Percentiles rank a stretch among this genome's conserved stretches.
phyloP scores from a whole-genome alignment of 2,888 invertebrate species.

The Drepanosiphum platanoidis region DNA sequence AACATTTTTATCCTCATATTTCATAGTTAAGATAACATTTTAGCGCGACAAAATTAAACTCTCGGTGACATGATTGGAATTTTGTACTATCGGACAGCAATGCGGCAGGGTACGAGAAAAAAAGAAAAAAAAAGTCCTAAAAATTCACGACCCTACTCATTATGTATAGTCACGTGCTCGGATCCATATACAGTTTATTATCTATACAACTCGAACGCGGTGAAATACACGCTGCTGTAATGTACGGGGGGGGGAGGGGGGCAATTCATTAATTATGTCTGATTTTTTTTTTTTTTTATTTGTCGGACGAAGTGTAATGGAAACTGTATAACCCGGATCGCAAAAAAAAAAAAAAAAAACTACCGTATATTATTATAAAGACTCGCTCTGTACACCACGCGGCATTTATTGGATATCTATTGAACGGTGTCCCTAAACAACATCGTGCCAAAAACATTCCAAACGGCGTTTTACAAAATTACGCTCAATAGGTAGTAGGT shows the following conservation, averaged over 20 bases:
- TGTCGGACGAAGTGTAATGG: background rate
- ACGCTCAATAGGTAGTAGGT: too few species aligned
- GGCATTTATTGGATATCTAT: too few species aligned
- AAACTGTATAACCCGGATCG: background rate
- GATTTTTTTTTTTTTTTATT: slow-evolving; percentile 3
- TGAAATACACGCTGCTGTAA: background rate
- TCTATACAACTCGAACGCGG: slow-evolving; percentile 1
- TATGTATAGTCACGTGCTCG: slow-evolving; percentile 10
- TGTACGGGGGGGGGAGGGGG: too few species aligned
- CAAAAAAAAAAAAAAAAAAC: too few species aligned
- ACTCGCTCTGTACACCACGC: too few species aligned
- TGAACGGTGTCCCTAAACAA: background rate
- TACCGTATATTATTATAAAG: too few species aligned
- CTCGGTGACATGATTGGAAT: background rate
- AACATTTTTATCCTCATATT: background rate
- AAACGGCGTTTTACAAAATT: background rate
- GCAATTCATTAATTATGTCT: slow-evolving; percentile 35
- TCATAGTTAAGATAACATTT: background rate
- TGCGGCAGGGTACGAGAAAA: slow-evolving; percentile 23
- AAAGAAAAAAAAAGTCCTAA: slow-evolving; percentile 17
- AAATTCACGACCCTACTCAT: slow-evolving; percentile 38
- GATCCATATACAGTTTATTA: slow-evolving; percentile 28
- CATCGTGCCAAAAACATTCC: background rate
- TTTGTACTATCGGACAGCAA: background rate
- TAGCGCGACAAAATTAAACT: background rate